Percentiles rank a stretch among this genome's conserved stretches.
These are phyloP conservation scores for Platycnemis pennipes DNA, from an alignment of 2,888 invertebrate genomes.

Conservation along the genomic window DNA sequence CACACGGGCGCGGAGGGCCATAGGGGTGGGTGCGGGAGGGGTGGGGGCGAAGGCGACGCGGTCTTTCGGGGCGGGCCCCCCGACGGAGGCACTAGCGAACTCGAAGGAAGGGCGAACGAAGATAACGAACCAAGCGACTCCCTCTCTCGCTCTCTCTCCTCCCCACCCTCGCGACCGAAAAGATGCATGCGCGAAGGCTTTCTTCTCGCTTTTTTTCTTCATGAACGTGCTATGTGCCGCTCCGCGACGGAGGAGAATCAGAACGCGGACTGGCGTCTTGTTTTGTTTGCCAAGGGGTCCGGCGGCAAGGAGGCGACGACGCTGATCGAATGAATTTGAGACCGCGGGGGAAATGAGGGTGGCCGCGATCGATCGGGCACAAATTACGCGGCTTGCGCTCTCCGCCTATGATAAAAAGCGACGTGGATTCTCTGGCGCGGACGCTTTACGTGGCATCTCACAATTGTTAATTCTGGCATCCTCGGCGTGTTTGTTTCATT, in stretches of 20 bases:
- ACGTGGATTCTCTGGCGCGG: neutral
- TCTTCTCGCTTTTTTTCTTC: neutral
- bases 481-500: neutral
- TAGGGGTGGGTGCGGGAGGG: neutral
- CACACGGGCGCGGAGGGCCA: neutral
- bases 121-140: neutral
- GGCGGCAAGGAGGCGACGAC: neutral
- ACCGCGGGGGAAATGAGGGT: neutral
- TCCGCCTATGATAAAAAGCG: neutral
- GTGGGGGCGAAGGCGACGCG: neutral
- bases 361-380: conserved; percentile 16
- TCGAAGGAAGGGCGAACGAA: neutral
- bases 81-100: neutral
- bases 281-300: neutral
- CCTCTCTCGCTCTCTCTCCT: neutral
- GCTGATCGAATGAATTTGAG: conserved; percentile 36
- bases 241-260: neutral
- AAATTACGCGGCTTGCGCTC: conserved; percentile 5
- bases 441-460: neutral
- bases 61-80: neutral
- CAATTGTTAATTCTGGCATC: neutral
- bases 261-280: neutral
- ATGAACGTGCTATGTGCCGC: conserved; percentile 6
- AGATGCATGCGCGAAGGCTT: conserved; percentile 28
- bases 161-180: neutral